Evolutionary conservation across 2,888 invertebrate species (phyloP).

Genomic region (Drosophila robusta): DNA sequence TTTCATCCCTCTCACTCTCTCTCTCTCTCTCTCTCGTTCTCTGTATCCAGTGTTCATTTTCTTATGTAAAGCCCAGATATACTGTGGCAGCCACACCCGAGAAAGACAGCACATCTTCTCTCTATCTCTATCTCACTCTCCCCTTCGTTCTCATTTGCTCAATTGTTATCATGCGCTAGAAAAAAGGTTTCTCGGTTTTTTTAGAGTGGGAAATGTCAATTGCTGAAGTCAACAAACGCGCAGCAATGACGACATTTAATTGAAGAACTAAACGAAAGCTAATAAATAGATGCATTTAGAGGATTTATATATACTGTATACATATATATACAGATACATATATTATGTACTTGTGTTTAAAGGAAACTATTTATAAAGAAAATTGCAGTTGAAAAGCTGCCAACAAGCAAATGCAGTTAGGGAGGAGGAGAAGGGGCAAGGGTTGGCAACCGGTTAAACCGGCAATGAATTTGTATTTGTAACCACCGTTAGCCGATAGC

Average conservation of each 20-base stretch:
- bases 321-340: constrained; percentile 1
- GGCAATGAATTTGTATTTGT: constrained; percentile 22
- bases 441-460: constrained; percentile 41
- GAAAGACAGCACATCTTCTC: not conserved
- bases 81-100: constrained; percentile 22
- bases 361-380: constrained; percentile 64
- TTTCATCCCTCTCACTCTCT: not conserved
- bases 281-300: constrained; percentile 22
- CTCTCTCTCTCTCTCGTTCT: not conserved
- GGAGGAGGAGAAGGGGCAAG: no score
- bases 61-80: constrained; percentile 36
- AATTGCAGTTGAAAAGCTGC: constrained; percentile 71
- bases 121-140: not conserved
- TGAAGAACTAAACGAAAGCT: constrained; percentile 46
- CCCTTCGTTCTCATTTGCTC: not conserved
- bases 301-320: constrained; percentile 2
- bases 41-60: constrained; percentile 11
- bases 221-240: constrained; percentile 55
- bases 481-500: constrained; percentile 41
- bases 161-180: constrained; percentile 1
- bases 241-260: constrained; percentile 56
- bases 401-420: constrained; percentile 43
- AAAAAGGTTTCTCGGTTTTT: constrained; percentile 6
- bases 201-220: not conserved
- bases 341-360: constrained; percentile 23